phyloP scores from a whole-genome alignment of 2,797 vertebrate genomes.

The Danio tinwini region DNA sequence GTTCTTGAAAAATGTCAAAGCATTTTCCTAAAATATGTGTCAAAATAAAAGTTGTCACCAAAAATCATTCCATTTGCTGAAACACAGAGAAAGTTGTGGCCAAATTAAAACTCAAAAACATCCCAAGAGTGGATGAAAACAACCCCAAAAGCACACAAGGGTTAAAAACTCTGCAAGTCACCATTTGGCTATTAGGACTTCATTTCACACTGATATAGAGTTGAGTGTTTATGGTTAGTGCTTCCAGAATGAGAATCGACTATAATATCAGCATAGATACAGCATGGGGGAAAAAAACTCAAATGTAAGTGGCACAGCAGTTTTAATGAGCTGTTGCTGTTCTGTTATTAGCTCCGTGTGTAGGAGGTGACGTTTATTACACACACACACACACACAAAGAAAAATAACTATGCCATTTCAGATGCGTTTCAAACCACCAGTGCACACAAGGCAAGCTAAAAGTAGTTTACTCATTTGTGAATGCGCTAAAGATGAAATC shows the following conservation, averaged over 20 bases:
- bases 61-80: too few relatives aligned
- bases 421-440: constrained; percentile 26
- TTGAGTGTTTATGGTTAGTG: constrained; percentile 1
- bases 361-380: constrained; percentile 47
- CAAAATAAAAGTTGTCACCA: too few relatives aligned
- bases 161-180: background rate
- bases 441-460: constrained; percentile 44
- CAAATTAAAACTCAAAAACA: too few relatives aligned
- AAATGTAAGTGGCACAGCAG: constrained; percentile 45
- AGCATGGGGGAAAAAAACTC: background rate
- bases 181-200: background rate
- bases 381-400: background rate
- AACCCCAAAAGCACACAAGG: too few relatives aligned
- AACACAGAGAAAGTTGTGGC: too few relatives aligned
- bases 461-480: background rate
- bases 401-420: constrained; percentile 20
- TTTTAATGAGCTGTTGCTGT: constrained; percentile 49
- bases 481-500: background rate
- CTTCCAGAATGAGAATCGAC: constrained; percentile 30
- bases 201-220: constrained; percentile 7
- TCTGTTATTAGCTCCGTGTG: constrained; percentile 49
- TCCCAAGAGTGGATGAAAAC: too few relatives aligned
- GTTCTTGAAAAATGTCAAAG: too few relatives aligned
- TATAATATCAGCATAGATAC: constrained; percentile 37
- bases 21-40: too few relatives aligned